Evolutionary conservation across 1,140 invertebrate genomes (phyloP), one percentile per base, ranked within the genome.

Genomic region (Drosophila athabasca): DNA sequence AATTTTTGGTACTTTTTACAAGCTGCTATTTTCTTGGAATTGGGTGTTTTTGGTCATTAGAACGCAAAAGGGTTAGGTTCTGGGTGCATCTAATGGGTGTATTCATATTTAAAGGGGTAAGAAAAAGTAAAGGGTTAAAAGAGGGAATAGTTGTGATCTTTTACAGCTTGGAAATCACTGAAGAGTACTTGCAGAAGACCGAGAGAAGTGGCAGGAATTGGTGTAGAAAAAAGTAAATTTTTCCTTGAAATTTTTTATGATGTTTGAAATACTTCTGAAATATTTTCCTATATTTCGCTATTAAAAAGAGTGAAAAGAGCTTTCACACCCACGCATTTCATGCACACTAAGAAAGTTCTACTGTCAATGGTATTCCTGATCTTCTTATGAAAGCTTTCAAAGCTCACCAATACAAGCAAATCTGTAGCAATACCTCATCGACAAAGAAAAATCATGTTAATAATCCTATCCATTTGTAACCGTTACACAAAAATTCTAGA

Each of bases 1-100:
- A 43, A 44, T 45, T 46, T 29, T 55, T 59, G 50, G 46, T 65
- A 85, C 68, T 81, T 81, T 85, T 87, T 85, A 85, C 76, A 46
- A 67, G 52, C 17, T 45, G 65, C 31, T 5, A 35, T 41, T 72
- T 83, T 82, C 62, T n/a, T 5, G 65, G 81, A 83, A 66, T 8
- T 5, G 45, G 17, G 50, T 51, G 17, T 44, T 17, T 41, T 50
- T 58, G 61, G 44, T 78, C 77, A 79, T 79, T 79, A 79, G 71
- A 39, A 13, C 8, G 45, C 54, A 65, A 79, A 79, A 68, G 68
- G 67, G 53, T 76, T 77, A 62, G 67, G 46, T 52, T 62, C 29
- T 51, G 35, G 22, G 29, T 69, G 64, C n/a, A 41, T 49, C 69
- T 74, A 81, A 68, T 61, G 44, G 51, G 1, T 29, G 31, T 29